These are phyloP conservation scores for Melanerpes formicivorus DNA, from an alignment of 2,113 vertebrate genomes.

Conservation along the genomic window DNA sequence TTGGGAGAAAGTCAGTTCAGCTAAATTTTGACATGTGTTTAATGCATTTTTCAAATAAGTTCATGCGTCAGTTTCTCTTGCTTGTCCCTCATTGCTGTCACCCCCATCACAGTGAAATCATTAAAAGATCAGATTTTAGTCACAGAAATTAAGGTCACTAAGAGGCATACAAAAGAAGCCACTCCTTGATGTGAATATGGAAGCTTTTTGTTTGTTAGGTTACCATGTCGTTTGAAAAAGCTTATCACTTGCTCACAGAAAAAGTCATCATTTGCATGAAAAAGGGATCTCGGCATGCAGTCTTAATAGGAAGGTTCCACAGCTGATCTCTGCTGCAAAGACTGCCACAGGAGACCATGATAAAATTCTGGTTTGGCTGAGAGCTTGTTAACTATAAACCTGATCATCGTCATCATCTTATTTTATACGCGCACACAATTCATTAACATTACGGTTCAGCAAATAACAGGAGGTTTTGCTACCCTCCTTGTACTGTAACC, in stretches of 20 bases:
- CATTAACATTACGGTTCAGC: background rate
- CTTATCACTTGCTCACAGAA: constrained; percentile 47
- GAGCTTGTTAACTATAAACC: background rate
- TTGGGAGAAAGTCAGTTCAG: constrained; percentile 40
- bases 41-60: constrained; percentile 3
- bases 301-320: background rate
- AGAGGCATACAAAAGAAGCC: background rate
- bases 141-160: background rate
- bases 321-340: background rate
- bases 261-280: constrained; percentile 51
- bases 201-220: background rate
- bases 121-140: constrained; percentile 19
- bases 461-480: background rate
- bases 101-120: background rate
- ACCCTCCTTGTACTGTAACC: background rate
- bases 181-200: background rate
- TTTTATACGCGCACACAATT: background rate
- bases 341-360: background rate
- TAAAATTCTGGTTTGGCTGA: background rate
- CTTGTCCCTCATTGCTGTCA: background rate
- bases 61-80: background rate
- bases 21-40: constrained; percentile 40
- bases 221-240: background rate
- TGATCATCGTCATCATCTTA: background rate
- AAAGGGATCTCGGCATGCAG: background rate